phyloP scores from a whole-genome alignment of 2,888 invertebrate species.

The Conistra vaccinii region DNA sequence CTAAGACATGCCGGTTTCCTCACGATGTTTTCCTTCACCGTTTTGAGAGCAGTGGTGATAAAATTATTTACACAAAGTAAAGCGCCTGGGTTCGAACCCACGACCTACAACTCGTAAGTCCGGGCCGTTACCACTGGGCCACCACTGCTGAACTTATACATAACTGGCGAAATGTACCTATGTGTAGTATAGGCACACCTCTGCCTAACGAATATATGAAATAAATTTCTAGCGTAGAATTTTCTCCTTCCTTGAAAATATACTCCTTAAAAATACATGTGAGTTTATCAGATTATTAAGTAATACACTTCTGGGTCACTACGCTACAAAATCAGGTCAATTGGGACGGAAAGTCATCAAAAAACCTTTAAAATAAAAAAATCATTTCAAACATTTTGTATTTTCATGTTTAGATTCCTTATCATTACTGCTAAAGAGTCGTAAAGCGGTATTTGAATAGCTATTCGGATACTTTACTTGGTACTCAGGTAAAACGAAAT shows the following conservation, averaged over 20 bases:
- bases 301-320: conserved; percentile 32
- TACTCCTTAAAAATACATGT: conserved; percentile 1
- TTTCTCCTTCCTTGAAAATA: neutral
- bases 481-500: conserved; percentile 32
- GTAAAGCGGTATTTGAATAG: conserved; percentile 66
- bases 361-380: conserved; percentile 43
- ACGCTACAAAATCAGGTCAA: conserved; percentile 48
- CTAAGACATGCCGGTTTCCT: no score
- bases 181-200: neutral
- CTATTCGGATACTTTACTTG: conserved; percentile 55
- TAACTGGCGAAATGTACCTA: neutral
- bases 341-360: conserved; percentile 30
- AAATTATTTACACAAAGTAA: no score
- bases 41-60: no score
- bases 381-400: conserved; percentile 57
- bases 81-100: no score
- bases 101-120: no score
- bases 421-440: conserved; percentile 62
- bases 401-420: conserved; percentile 63
- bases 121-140: no score
- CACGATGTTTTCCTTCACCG: no score
- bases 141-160: neutral
- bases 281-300: conserved; percentile 21
- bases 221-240: neutral
- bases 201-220: neutral